A percentile compares a stretch with the other conserved stretches of the same genome.
Evolutionary conservation across 2,888 invertebrate species (phyloP).

Genomic region (Athrips mouffetella): DNA sequence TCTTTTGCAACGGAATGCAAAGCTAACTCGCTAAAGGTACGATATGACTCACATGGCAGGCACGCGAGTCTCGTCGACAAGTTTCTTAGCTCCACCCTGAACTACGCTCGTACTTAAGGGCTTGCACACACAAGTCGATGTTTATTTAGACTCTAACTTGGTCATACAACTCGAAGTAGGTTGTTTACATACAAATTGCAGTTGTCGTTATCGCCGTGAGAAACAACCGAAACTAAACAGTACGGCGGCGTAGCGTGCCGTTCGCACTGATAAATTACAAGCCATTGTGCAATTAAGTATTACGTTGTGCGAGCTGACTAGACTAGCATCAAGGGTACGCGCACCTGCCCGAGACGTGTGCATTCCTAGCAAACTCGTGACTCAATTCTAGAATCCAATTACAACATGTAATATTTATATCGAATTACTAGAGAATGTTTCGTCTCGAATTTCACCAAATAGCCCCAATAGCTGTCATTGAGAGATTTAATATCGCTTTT

Average conservation of each 20-base stretch:
- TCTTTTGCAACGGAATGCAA: conserved; percentile 54
- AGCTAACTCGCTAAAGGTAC: conserved; percentile 54
- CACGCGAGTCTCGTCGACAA: conserved; percentile 52
- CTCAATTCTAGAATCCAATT: conserved; percentile 42
- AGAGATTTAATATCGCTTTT: conserved; percentile 38
- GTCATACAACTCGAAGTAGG: not conserved
- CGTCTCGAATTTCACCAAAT: conserved; percentile 20
- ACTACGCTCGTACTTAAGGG: conserved; percentile 26
- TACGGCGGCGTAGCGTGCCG: not conserved
- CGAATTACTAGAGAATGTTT: conserved; percentile 18
- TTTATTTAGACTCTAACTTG: conserved; percentile 12
- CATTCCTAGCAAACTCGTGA: conserved; percentile 39
- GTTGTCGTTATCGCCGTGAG: conserved; percentile 11
- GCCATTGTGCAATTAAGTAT: conserved; percentile 19
- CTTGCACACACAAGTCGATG: conserved; percentile 6
- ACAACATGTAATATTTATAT: conserved; percentile 25
- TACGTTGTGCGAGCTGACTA: conserved; percentile 5
- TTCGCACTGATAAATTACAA: conserved; percentile 16
- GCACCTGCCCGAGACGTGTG: conserved; percentile 41
- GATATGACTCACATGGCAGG: conserved; percentile 63
- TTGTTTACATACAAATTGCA: not conserved
- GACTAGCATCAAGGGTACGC: conserved; percentile 21
- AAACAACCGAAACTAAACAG: conserved; percentile 10
- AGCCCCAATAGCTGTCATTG: conserved; percentile 23
- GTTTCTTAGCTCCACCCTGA: conserved; percentile 41